Base-by-base conservation (phyloP, 2,797 vertebrate genomes). In the Mormyrus hasselquistii region DNA sequence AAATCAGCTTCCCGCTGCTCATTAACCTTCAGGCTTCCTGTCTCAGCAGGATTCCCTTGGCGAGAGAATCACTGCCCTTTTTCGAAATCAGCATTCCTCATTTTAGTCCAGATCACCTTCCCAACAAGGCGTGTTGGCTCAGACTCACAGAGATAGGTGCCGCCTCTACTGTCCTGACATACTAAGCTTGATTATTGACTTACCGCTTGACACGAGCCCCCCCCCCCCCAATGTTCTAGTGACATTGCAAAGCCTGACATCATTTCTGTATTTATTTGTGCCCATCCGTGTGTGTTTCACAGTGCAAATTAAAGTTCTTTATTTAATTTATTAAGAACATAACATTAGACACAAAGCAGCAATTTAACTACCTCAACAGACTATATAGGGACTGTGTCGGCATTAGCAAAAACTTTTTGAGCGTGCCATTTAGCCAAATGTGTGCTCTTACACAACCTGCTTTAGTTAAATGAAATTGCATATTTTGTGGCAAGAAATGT, bases 1-100 rank as follows among this genome's bases (percentile, higher is more conserved):
- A 19, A 14, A 86, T 19, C 69, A 73, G 49, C 85, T 34, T 88
- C 88, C 34, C 19, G 84, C 83, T 73, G 76, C 91, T 91, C 79
- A 91, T 91, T 94, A 92, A 94, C 92, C 92, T 94, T 94, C 92
- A 94, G 91, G 94, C 91, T 86, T 93, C 92, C 93, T 92, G 92
- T 89, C 91, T 91, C 92, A 93, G 93, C 93, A 91, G 79, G 79
- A 93, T 93, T 93, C 90, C 84, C 34, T 65, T 84, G 83, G 91
- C 91, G 93, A 92, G 90, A 89, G 84, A 87, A 57, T 87, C 88
- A 89, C 79, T 91, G 93, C 91, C 91, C 90, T 93, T 93, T 93
- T 91, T 90, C 87, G 59, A 59, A 76, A 87, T 86, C 69, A 29
- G 52, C 87, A 84, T 90, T 9, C 73, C 83, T 91, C 83, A 86